Evolutionary conservation across 2,113 vertebrate genomes (phyloP).

Genomic region (Alaudala cheleensis): DNA sequence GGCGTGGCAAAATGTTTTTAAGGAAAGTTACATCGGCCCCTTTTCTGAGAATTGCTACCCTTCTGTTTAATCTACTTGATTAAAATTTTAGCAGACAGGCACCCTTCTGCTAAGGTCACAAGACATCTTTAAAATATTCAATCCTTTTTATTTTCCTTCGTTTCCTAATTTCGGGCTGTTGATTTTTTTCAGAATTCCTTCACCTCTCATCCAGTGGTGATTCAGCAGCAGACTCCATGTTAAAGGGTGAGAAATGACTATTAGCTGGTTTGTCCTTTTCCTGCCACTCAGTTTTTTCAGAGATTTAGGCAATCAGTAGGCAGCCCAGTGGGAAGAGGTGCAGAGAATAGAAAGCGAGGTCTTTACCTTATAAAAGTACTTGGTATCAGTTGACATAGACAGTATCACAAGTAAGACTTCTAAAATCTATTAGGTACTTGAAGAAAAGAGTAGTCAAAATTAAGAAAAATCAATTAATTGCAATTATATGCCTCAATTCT

Average conservation of each 20-base stretch:
- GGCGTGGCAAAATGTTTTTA: neutral
- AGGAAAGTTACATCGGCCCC: neutral
- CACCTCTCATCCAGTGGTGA: neutral
- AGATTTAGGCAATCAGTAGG: neutral
- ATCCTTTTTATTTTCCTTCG: neutral
- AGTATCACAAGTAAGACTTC: neutral
- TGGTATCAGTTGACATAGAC: neutral
- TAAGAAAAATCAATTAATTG: neutral
- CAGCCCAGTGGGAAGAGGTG: neutral
- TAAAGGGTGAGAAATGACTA: neutral
- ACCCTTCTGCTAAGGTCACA: neutral
- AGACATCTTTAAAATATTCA: neutral
- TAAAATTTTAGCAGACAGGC: neutral
- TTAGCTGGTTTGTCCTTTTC: neutral
- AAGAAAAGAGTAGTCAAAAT: neutral
- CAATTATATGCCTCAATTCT: neutral
- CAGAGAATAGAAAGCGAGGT: neutral
- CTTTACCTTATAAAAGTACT: neutral
- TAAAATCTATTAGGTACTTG: neutral
- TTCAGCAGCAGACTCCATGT: neutral
- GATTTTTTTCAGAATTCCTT: neutral
- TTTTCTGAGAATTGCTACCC: neutral
- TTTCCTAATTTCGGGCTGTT: neutral
- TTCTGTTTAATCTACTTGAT: neutral
- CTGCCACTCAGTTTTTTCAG: neutral